These are phyloP conservation scores for Stegophylla sp. DNA, from an alignment of 2,888 invertebrate species.

Conservation along the genomic window DNA sequence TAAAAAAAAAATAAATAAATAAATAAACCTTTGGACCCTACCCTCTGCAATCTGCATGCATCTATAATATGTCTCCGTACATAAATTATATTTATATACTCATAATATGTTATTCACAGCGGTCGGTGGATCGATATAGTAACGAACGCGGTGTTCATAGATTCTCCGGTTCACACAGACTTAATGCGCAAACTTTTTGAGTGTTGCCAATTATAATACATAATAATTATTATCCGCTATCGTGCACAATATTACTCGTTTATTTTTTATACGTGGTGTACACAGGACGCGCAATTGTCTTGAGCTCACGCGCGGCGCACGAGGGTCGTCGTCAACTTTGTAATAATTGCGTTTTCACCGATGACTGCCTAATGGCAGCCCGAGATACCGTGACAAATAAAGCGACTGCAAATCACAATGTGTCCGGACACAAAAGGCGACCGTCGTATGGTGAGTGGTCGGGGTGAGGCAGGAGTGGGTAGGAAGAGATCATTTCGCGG, in stretches of 20 bases:
- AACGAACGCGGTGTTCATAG: too few species aligned
- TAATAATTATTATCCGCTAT: neutral
- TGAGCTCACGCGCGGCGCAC: neutral
- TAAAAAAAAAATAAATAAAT: too few species aligned
- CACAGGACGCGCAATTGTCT: neutral
- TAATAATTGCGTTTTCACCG: constrained; percentile 47
- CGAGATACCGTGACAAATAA: constrained; percentile 17
- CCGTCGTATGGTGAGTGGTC: neutral
- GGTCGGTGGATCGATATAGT: too few species aligned
- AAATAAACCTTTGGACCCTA: too few species aligned
- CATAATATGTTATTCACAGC: too few species aligned
- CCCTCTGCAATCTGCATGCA: too few species aligned
- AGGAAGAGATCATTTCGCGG: constrained; percentile 27
- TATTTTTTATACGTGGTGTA: neutral
- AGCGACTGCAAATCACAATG: constrained; percentile 46
- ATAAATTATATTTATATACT: too few species aligned
- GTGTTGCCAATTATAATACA: neutral
- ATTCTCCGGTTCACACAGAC: too few species aligned
- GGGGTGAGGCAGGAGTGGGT: neutral
- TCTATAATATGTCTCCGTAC: too few species aligned
- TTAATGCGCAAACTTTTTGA: neutral
- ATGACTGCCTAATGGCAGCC: neutral
- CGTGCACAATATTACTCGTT: neutral
- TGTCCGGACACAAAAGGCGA: constrained; percentile 26
- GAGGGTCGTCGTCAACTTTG: constrained; percentile 7